Conservation (phyloP, 92 coral and sea anemone species). For the Palythoa caribaeorum region DNA sequence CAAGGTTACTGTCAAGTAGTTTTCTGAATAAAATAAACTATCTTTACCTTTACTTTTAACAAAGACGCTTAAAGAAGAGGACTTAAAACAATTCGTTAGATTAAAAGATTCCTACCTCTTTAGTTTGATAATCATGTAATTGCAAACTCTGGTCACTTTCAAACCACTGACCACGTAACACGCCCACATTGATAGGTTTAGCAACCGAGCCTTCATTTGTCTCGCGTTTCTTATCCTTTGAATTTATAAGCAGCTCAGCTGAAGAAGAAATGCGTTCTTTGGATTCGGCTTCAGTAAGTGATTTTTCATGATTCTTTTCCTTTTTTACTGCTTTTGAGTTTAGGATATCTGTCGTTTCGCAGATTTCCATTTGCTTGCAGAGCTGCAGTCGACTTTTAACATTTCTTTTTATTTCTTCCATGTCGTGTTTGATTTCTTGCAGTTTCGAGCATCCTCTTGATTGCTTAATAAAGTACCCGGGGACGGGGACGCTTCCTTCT, state of each 20-base stretch:
- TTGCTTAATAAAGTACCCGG: not conserved
- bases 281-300: not conserved
- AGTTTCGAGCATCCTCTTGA: not conserved
- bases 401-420: conserved; percentile 10
- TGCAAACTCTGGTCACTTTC: not conserved
- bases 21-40: too few species aligned
- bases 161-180: conserved; percentile 17
- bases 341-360: not conserved
- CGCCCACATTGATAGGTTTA: not conserved
- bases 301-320: not conserved
- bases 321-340: not conserved
- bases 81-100: too few species aligned
- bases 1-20: too few species aligned
- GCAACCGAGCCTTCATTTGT: not conserved
- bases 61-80: too few species aligned
- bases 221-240: not conserved
- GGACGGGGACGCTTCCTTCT: not conserved
- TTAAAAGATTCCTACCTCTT: not conserved
- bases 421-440: conserved; percentile 28
- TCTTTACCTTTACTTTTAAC: too few species aligned
- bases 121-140: not conserved
- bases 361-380: not conserved
- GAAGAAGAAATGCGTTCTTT: not conserved
- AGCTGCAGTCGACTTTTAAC: not conserved
- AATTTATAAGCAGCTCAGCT: not conserved